A percentile compares a stretch with the other conserved stretches of the same genome.
Evolutionary conservation across 2,888 invertebrate genomes (phyloP).

Genomic region (Clostera curtula): DNA sequence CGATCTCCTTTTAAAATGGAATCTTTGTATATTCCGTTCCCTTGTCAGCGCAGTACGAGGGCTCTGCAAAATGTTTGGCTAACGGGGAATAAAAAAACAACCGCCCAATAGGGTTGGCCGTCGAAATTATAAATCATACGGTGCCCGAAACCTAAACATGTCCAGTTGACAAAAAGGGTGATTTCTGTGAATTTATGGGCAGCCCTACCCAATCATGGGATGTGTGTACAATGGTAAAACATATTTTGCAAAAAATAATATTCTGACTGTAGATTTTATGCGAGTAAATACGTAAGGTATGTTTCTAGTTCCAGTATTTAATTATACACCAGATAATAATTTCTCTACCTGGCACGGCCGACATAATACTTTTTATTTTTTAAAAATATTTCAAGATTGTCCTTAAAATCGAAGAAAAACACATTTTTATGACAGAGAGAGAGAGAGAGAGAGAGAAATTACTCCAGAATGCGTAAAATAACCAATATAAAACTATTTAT

Average conservation of each 20-base stretch:
- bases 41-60: slow-evolving; percentile 17
- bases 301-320: no score
- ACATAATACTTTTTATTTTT: no score
- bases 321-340: no score
- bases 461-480: no score
- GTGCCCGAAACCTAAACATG: slow-evolving; percentile 53
- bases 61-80: slow-evolving; percentile 28
- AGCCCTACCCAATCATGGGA: slow-evolving; percentile 7
- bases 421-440: no score
- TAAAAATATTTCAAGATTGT: no score
- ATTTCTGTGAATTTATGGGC: slow-evolving; percentile 56
- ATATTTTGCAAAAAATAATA: slow-evolving; percentile 6
- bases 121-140: slow-evolving; percentile 61
- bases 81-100: slow-evolving; percentile 25
- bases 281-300: no score
- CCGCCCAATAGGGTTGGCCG: slow-evolving; percentile 29
- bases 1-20: slow-evolving; percentile 13
- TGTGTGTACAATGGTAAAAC: neutral
- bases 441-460: no score
- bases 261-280: neutral
- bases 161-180: slow-evolving; percentile 69
- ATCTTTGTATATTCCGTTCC: slow-evolving; percentile 10
- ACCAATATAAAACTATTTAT: no score
- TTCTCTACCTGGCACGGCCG: no score
- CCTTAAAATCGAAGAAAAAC: no score